phyloP scores from a whole-genome alignment of 2,797 vertebrate species.

The Chaenodraco wilsoni region DNA sequence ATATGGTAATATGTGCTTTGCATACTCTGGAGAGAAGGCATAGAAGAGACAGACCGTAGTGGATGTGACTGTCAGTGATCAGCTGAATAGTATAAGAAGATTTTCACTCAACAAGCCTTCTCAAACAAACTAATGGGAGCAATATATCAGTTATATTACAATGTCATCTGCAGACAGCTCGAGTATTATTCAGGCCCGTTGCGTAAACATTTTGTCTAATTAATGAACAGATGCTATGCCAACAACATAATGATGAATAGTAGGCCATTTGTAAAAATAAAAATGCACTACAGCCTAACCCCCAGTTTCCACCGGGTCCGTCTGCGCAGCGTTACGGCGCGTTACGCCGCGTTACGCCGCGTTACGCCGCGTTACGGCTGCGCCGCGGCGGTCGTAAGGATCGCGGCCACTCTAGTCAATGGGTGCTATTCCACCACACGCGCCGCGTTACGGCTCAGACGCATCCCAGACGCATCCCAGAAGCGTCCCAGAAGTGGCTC shows the following conservation, averaged over 20 bases:
- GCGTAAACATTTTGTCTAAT: not conserved
- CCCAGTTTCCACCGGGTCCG: no score
- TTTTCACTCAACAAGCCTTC: slow-evolving; percentile 16
- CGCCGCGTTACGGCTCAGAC: no score
- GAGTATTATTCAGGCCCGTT: slow-evolving; percentile 6
- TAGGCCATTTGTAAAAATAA: not conserved
- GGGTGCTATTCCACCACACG: no score
- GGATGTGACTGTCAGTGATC: slow-evolving; percentile 29
- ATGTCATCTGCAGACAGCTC: not conserved
- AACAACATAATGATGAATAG: slow-evolving; percentile 4
- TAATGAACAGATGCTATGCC: not conserved
- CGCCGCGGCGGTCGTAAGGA: no score
- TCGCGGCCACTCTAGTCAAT: no score
- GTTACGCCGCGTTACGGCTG: no score
- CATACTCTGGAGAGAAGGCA: slow-evolving; percentile 29
- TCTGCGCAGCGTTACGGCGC: no score
- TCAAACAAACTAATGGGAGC: slow-evolving; percentile 2
- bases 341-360: no score
- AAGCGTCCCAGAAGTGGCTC: no score
- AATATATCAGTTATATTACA: slow-evolving; percentile 23
- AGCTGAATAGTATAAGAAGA: slow-evolving; percentile 24
- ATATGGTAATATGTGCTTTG: slow-evolving; percentile 61
- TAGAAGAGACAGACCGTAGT: slow-evolving; percentile 1
- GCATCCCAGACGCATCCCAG: no score
- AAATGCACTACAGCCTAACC: not conserved